Percentiles rank a stretch among this genome's conserved stretches.
phyloP scores from a whole-genome alignment of 2,113 vertebrate genomes.

The Copsychus sechellarum region DNA sequence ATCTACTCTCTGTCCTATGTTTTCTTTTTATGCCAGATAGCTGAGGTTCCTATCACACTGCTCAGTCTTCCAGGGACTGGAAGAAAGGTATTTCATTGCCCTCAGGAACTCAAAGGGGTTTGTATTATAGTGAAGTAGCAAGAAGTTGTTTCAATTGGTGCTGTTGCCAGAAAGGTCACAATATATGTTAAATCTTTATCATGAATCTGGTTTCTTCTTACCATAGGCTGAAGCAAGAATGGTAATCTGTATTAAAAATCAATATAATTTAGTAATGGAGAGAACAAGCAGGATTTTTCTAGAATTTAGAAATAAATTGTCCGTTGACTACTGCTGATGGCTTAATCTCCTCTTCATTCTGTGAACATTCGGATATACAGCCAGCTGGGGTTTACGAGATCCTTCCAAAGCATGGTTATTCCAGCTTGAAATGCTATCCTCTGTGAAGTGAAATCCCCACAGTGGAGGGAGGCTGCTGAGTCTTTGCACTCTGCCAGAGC shows the following conservation, averaged over 20 bases:
- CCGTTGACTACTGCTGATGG: background rate
- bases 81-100: background rate
- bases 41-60: background rate
- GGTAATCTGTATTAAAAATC: background rate
- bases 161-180: background rate
- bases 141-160: background rate
- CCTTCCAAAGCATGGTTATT: background rate
- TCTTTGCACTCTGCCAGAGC: background rate
- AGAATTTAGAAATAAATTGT: background rate
- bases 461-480: background rate
- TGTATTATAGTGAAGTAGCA: background rate
- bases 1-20: background rate
- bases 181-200: background rate
- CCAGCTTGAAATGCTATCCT: background rate
- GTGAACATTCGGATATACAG: background rate
- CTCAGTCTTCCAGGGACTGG: background rate
- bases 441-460: background rate
- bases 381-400: background rate
- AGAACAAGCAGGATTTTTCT: background rate
- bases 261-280: background rate
- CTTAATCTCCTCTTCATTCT: background rate
- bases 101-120: background rate
- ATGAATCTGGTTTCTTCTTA: background rate
- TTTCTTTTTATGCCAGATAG: background rate
- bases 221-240: background rate